Conservation (phyloP, 2,797 vertebrate species). For the Phrynocephalus forsythii region DNA sequence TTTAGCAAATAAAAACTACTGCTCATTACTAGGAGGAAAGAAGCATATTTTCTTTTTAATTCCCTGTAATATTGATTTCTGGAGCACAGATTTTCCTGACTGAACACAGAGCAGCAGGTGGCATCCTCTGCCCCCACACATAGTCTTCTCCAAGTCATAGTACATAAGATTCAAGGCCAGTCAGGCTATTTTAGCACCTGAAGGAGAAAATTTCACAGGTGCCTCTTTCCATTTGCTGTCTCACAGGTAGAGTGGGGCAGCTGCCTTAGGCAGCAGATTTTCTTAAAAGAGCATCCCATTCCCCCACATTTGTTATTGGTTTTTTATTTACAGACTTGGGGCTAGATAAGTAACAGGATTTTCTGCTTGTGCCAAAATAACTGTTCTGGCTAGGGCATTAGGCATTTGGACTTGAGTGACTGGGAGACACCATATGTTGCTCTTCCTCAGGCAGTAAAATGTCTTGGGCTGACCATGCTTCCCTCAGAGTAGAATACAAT, state of each 20-base stretch:
- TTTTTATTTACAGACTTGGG: too few species aligned
- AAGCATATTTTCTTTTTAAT: neutral
- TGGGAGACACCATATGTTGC: neutral
- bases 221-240: neutral
- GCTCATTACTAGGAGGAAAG: neutral
- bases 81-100: neutral
- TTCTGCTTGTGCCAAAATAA: neutral
- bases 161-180: neutral
- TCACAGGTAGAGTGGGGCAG: neutral
- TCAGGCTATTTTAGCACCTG: neutral
- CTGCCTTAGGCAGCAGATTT: neutral
- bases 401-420: neutral
- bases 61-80: too few species aligned
- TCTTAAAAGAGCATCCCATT: too few species aligned
- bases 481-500: neutral
- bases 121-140: neutral
- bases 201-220: neutral
- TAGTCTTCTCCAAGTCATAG: neutral
- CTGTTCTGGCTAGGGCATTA: neutral
- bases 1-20: neutral
- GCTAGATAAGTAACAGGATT: neutral
- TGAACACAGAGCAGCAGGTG: neutral
- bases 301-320: too few species aligned
- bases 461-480: neutral
- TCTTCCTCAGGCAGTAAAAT: neutral